Base-by-base conservation (phyloP, 2,113 vertebrate genomes). In the Notiomystis cincta region DNA sequence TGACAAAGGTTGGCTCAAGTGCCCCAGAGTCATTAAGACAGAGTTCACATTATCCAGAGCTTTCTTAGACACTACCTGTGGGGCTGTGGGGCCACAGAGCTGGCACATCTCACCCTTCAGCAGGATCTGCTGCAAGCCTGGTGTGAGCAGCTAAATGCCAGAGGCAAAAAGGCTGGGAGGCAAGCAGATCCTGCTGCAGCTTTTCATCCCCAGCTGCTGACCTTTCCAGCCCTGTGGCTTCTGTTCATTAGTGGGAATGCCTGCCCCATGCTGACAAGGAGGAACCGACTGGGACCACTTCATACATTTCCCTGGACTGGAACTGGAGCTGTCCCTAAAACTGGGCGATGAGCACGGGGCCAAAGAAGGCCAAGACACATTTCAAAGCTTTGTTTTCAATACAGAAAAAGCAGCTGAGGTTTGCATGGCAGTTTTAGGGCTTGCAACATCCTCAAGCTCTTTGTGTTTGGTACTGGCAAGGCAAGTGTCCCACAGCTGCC, bases 241-340 rank as follows among this genome's bases (percentile, higher is more conserved):
- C 47, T 66, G 71, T 47, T 87, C 1, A 0, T 40, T 35, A 70
- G 33, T 30, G 47, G 83, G 38, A 93, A 83, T 11, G 35, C 30
- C 75, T 8, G 2, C 40, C 20, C 25, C 0, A 0, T 31, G 75
- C 47, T 80, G 76, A 61, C 0, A 0, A 69, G 54, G 27, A 51
- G 27, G 64, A 93, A 66, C 16, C 0, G 1, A 53, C 21, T 3
- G 1, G 30, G 54, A 88, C 30, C 1, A 1, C 35, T 54, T 77
- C 47, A 30, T 1, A 0, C 30, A 10, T 27, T 81, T 66, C 35
- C 38, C 33, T n/a, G 62, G 73, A 22, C 30, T 54, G 53, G 54
- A 53, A 77, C 45, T 0, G 0, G 14, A 58, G 33, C 50, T 58
- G 27, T 51, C 35, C 27, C 64, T 75, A 60, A 73, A 81, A 54